phyloP scores from a whole-genome alignment of 2,888 invertebrate genomes.

The Drosophila nr. medialis region DNA sequence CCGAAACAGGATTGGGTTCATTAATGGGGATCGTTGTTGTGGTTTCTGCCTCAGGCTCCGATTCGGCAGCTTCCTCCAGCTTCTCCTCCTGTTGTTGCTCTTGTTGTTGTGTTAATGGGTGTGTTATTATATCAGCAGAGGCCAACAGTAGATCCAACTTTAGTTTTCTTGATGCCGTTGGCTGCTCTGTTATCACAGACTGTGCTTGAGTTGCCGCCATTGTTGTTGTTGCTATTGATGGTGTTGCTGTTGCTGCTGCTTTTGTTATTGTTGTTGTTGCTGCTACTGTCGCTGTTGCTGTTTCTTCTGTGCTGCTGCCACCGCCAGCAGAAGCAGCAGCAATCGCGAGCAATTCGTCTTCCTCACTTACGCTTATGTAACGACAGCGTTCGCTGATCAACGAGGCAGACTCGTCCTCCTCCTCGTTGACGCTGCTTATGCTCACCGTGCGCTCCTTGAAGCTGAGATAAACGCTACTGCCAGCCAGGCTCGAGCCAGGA shows the following conservation, averaged over 20 bases:
- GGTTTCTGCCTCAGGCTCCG: conserved; percentile 40
- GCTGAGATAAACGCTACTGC: conserved; percentile 53
- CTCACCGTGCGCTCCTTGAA: conserved; percentile 82
- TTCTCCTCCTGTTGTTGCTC: conserved; percentile 13
- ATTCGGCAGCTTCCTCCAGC: conserved; percentile 13
- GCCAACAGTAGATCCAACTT: conserved; percentile 81
- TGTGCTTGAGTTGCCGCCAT: conserved; percentile 75
- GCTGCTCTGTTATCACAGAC: conserved; percentile 85
- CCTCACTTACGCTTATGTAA: conserved; percentile 83
- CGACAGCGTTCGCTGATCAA: conserved; percentile 80
- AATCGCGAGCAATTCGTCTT: conserved; percentile 78
- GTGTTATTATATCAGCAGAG: conserved; percentile 77
- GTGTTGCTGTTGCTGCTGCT: conserved; percentile 8
- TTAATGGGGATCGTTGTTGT: conserved; percentile 24
- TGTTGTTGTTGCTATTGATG: conserved; percentile 24
- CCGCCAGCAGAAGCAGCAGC: conserved; percentile 17
- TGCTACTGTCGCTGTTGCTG: conserved; percentile 18
- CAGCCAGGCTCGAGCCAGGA: conserved; percentile 19
- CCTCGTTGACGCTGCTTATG: conserved; percentile 81
- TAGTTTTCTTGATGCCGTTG: conserved; percentile 82
- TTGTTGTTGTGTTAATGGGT: conserved; percentile 55
- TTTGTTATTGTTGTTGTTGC: conserved; percentile 22
- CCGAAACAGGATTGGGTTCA: conserved; percentile 29
- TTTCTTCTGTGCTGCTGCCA: conserved; percentile 22
- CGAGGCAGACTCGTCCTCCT: conserved; percentile 82